Base-by-base conservation (phyloP, 2,888 invertebrate genomes). In the Parnassius glacialis region DNA sequence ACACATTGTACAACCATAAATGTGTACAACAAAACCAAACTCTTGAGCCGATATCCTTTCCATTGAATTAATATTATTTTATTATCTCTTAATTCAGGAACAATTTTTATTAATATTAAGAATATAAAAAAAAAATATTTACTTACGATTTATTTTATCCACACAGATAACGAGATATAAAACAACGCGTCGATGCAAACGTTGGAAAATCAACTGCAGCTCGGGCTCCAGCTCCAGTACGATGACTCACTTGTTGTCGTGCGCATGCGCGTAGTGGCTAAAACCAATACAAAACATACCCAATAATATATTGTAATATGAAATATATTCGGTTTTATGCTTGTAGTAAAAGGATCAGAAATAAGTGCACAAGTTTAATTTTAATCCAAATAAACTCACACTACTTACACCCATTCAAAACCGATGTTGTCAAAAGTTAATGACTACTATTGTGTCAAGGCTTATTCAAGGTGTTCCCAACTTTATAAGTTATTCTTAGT, bases 181-280 rank as follows among this genome's bases (percentile, higher is more conserved):
- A 76, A 74, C 57, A 69, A 74, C 71, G 72, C 80, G 79, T 76
- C 73, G 67, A 71, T 71, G 74, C 78, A 66, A 71, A 53, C 67
- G 65, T 61, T 61, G 59, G 44, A 51, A 50, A 64, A 68, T 52
- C 70, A 68, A 72, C 71, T 71, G 66, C 68, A 64, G 62, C 58
- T 62, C 64, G 57, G 58, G 16, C 13, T 48, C 48, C 13, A 9
- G 12, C 48, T 48, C 48, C 48, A 57, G 62, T 62, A 51, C 64
- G 66, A 64, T 78, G 76, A 76, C 64, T 78, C 78, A 78, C 70
- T 69, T 64, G 65, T 67, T 68, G 68, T 68, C 60, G 64, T 64
- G 74, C 76, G 76, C 78, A 75, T 75, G 76, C 76, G 78, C 72
- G 67, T 62, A 66, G 64, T 64, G 44, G 52, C 50, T 62, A 60